Evolutionary conservation across 2,113 vertebrate genomes (phyloP).

Genomic region (Emydura subglobosa): DNA sequence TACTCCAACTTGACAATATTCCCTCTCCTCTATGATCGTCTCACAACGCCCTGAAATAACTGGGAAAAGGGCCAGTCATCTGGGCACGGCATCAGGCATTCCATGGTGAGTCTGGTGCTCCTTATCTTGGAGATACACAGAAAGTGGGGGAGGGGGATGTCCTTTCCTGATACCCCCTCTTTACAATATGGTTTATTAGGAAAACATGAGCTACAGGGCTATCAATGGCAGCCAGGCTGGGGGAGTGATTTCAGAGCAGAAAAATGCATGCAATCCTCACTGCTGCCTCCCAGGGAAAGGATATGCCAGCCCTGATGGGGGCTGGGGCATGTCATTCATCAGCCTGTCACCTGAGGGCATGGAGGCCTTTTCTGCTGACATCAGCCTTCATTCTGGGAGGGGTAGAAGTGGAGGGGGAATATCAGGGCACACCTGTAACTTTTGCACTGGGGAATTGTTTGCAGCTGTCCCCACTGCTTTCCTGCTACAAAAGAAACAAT

Average conservation of each 20-base stretch:
- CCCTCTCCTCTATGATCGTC: not conserved
- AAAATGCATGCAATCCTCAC: conserved; percentile 64
- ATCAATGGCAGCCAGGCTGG: not conserved
- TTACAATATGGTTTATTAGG: not conserved
- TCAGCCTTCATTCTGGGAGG: not conserved
- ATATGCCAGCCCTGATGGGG: conserved; percentile 63
- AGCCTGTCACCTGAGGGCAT: conserved; percentile 44
- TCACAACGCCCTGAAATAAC: not conserved
- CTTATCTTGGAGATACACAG: not conserved
- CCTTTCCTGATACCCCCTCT: not conserved
- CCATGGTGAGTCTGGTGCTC: not conserved
- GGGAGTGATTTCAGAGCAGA: conserved; percentile 68
- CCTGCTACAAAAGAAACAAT: rapidly evolving
- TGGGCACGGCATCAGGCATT: rapidly evolving
- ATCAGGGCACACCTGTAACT: conserved; percentile 57
- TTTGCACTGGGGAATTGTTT: conserved; percentile 19
- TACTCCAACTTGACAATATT: not conserved
- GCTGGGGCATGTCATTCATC: conserved; percentile 55
- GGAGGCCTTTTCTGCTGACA: not conserved
- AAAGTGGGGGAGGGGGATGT: not conserved
- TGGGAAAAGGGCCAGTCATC: not conserved
- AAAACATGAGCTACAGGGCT: not conserved
- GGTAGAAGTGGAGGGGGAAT: not conserved
- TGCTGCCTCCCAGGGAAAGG: conserved; percentile 58
- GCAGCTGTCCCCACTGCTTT: not conserved